Evolutionary conservation across 2,797 vertebrate species (phyloP).

Genomic region (Micromesistius poutassou): DNA sequence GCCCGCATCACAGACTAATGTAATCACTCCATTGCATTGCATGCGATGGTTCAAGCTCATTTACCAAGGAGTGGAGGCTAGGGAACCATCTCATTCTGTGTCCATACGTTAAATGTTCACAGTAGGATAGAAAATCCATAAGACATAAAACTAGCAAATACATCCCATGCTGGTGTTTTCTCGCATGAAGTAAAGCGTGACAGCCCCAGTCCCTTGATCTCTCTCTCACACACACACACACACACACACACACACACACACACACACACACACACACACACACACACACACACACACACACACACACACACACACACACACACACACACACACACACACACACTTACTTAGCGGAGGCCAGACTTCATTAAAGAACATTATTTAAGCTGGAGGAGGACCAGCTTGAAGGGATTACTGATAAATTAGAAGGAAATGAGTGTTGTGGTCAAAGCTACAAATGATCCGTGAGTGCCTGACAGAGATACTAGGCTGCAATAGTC

Average conservation of each 20-base stretch:
- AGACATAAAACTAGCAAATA: no score
- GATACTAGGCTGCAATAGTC: background rate
- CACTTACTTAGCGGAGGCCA: slow-evolving; percentile 27
- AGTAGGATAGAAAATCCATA: background rate
- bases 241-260: slow-evolving; percentile 20
- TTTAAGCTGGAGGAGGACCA: slow-evolving; percentile 39
- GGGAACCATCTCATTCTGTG: background rate
- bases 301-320: no score
- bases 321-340: slow-evolving; percentile 22
- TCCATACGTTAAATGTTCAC: background rate
- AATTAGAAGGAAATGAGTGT: slow-evolving; percentile 21
- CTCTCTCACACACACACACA: slow-evolving; percentile 31
- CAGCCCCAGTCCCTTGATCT: no score
- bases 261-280: slow-evolving; percentile 12
- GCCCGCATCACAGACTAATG: slow-evolving; percentile 14
- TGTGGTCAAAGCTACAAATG: background rate
- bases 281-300: no score
- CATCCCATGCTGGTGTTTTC: background rate
- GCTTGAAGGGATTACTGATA: slow-evolving; percentile 36
- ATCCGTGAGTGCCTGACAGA: background rate
- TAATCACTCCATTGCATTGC: background rate
- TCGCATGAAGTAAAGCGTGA: background rate
- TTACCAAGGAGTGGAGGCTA: background rate
- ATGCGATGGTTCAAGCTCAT: background rate
- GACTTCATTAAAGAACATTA: slow-evolving; percentile 56